A percentile compares a stretch with the other conserved stretches of the same genome.
phyloP scores from a whole-genome alignment of 2,113 vertebrate species.

The Cinclus cinclus region DNA sequence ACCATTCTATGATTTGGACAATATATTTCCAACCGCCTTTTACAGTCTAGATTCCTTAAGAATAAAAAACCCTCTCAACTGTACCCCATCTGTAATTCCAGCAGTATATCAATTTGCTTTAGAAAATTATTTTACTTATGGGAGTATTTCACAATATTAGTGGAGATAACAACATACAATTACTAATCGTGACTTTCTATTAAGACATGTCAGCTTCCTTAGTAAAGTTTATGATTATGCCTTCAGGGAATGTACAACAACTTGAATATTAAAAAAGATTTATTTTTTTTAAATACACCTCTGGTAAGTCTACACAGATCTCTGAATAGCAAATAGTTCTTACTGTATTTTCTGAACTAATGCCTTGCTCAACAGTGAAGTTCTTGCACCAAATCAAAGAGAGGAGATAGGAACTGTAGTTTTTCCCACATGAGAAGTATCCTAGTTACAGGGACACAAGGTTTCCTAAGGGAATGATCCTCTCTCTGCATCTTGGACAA shows the following conservation, averaged over 20 bases:
- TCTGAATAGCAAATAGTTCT: not conserved
- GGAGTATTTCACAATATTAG: not conserved
- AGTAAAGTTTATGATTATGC: not conserved
- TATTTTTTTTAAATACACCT: not conserved
- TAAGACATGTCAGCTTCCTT: not conserved
- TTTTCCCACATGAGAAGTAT: not conserved
- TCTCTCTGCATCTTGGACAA: not conserved
- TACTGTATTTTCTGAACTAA: not conserved
- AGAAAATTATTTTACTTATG: not conserved
- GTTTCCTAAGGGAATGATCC: not conserved
- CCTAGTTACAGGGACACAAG: not conserved
- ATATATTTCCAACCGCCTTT: not conserved
- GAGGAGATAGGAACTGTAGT: not conserved
- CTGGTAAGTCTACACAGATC: not conserved
- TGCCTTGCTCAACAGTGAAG: not conserved
- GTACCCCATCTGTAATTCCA: not conserved
- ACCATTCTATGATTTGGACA: not conserved
- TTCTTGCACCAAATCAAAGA: not conserved
- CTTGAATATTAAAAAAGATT: not conserved
- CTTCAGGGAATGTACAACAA: not conserved
- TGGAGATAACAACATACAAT: not conserved
- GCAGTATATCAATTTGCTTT: not conserved
- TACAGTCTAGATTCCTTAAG: not conserved
- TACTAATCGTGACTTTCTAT: not conserved
- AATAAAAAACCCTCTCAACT: not conserved